Evolutionary conservation across 1,140 invertebrate species (phyloP).

Genomic region (Drosophila pruinosa): DNA sequence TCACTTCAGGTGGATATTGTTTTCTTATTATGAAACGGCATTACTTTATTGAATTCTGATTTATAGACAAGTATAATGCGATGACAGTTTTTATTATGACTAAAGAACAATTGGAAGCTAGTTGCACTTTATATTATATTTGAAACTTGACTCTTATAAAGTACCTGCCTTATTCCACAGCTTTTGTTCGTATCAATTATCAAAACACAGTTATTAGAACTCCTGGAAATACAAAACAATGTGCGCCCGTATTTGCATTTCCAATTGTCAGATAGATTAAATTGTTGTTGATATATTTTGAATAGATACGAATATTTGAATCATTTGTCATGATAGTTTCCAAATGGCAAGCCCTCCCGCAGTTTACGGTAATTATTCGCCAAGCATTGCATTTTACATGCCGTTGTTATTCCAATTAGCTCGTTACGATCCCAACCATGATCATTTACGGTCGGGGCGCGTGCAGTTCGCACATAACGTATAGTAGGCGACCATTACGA

Average conservation of each 20-base stretch:
- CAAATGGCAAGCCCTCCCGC: not conserved
- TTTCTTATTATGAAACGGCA: not conserved
- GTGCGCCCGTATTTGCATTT: not conserved
- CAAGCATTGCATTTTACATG: not conserved
- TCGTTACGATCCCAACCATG: constrained; percentile 9
- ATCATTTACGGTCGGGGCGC: not conserved
- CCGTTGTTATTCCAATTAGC: constrained; percentile 13
- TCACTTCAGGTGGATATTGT: not conserved
- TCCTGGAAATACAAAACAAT: not conserved
- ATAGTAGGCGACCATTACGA: not conserved
- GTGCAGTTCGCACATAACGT: constrained; percentile 9
- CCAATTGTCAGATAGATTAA: not conserved
- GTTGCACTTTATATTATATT: too few relatives aligned
- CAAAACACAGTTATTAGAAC: not conserved
- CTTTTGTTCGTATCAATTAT: not conserved
- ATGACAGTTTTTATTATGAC: not conserved
- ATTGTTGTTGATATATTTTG: not conserved
- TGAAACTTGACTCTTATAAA: not conserved
- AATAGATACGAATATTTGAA: not conserved
- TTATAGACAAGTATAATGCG: too few relatives aligned
- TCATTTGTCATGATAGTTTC: not conserved
- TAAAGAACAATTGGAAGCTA: too few relatives aligned
- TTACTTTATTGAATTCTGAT: not conserved
- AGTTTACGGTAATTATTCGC: constrained; percentile 3
- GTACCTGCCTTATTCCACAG: not conserved